These are phyloP conservation scores for Caenorhabditis virilis DNA, from an alignment of 2,888 invertebrate species.

Conservation along the genomic window DNA sequence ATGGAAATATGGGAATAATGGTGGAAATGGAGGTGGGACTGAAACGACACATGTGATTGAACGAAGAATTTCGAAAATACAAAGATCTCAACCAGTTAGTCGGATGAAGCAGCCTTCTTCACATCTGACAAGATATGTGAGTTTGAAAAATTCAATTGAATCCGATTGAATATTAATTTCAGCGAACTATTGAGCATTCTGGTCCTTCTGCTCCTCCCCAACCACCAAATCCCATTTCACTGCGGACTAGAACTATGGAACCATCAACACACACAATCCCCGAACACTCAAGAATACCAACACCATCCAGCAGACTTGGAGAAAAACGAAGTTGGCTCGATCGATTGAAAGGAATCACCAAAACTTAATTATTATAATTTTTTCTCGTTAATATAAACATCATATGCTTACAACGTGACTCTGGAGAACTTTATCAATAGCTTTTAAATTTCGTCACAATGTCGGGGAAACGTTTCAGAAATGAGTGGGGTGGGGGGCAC, in stretches of 20 bases:
- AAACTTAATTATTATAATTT: too few relatives aligned
- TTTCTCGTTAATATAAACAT: too few relatives aligned
- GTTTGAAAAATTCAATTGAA: slow-evolving; percentile 11
- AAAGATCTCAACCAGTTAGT: slow-evolving; percentile 43
- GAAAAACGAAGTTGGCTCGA: slow-evolving; percentile 38
- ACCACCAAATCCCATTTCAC: background rate
- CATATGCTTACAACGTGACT: too few relatives aligned
- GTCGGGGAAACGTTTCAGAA: too few relatives aligned
- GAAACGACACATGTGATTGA: too few relatives aligned
- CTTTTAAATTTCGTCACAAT: too few relatives aligned
- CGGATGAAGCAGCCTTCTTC: slow-evolving; percentile 33
- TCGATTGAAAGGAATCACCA: slow-evolving; percentile 31
- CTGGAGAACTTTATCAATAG: too few relatives aligned
- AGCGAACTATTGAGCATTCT: slow-evolving; percentile 25
- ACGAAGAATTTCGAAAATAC: slow-evolving; percentile 32
- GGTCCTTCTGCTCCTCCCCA: background rate
- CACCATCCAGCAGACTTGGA: slow-evolving; percentile 16
- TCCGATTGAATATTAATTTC: too few relatives aligned
- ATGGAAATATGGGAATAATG: slow-evolving; percentile 6
- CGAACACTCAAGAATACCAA: slow-evolving; percentile 23
- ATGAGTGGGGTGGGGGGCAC: too few relatives aligned
- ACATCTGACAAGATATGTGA: slow-evolving; percentile 21
- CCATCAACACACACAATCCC: slow-evolving; percentile 11
- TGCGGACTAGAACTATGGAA: slow-evolving; percentile 8
- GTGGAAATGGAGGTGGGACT: slow-evolving; percentile 1